These are phyloP conservation scores for Ormyrus labotus DNA, from an alignment of 2,888 invertebrate genomes.

Conservation along the genomic window DNA sequence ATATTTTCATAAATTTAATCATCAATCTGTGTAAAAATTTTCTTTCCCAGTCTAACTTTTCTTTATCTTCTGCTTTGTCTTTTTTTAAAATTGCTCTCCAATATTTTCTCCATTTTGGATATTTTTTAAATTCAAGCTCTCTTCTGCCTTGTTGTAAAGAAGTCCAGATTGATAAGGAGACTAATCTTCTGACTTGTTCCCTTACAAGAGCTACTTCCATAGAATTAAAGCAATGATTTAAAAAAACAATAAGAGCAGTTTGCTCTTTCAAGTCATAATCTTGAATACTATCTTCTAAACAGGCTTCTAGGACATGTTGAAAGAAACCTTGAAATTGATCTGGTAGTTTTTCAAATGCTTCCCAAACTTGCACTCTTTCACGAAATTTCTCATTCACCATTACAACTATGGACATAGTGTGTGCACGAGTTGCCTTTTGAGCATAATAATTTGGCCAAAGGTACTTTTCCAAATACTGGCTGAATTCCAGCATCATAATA, in stretches of 20 bases:
- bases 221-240: slow-evolving; percentile 98
- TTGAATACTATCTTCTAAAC: slow-evolving; percentile 81
- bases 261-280: slow-evolving; percentile 82
- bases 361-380: slow-evolving; percentile 97
- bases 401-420: slow-evolving; percentile 96
- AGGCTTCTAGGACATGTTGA: slow-evolving; percentile 86
- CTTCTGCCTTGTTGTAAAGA: slow-evolving; percentile 89
- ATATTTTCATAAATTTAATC: slow-evolving; percentile 88
- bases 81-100: slow-evolving; percentile 94
- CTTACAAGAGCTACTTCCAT: slow-evolving; percentile 96
- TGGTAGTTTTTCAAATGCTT: slow-evolving; percentile 87
- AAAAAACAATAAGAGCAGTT: slow-evolving; percentile 91
- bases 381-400: slow-evolving; percentile 99
- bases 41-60: slow-evolving; percentile 89
- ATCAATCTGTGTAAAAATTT: slow-evolving; percentile 90
- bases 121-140: slow-evolving; percentile 89
- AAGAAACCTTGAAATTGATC: slow-evolving; percentile 89
- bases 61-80: slow-evolving; percentile 83
- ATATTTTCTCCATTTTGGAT: slow-evolving; percentile 93
- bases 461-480: slow-evolving; percentile 97
- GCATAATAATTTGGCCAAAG: slow-evolving; percentile 96
- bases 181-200: slow-evolving; percentile 92
- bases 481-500: slow-evolving; percentile 97
- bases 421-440: slow-evolving; percentile 86
- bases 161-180: slow-evolving; percentile 97